Evolutionary conservation across 2,888 invertebrate genomes (phyloP).

Genomic region (Mechanitis mazaeus): DNA sequence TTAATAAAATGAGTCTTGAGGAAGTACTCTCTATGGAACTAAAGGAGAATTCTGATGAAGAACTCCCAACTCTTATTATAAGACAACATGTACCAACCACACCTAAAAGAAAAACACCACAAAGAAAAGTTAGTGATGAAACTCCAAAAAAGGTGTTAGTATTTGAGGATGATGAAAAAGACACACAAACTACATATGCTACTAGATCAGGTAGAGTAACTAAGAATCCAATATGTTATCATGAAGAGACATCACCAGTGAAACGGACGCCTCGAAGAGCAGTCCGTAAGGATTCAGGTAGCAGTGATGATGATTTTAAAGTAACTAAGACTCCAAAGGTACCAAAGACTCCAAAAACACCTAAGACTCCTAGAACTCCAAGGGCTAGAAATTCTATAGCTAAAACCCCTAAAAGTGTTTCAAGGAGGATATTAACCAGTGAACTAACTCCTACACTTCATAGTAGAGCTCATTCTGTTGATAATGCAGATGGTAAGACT

Average conservation of each 20-base stretch:
- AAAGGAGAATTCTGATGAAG: constrained; percentile 64
- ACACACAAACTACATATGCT: constrained; percentile 39
- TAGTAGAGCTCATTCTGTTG: constrained; percentile 55
- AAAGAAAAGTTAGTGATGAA: constrained; percentile 44
- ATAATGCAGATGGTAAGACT: constrained; percentile 55
- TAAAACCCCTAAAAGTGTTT: constrained; percentile 45
- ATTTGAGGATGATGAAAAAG: constrained; percentile 52
- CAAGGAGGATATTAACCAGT: constrained; percentile 51
- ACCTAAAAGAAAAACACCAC: constrained; percentile 55
- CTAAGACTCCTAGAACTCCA: constrained; percentile 42
- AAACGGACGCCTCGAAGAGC: constrained; percentile 51
- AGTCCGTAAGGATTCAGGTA: constrained; percentile 35
- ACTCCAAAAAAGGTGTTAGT: constrained; percentile 58
- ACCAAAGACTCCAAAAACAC: constrained; percentile 36
- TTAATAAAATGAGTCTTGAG: constrained; percentile 47
- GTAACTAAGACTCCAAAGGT: constrained; percentile 42
- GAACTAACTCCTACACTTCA: constrained; percentile 60
- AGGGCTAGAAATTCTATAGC: constrained; percentile 25
- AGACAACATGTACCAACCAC: constrained; percentile 51
- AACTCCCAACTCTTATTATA: constrained; percentile 63
- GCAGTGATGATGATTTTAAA: constrained; percentile 58
- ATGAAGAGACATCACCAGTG: constrained; percentile 48
- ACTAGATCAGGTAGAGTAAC: constrained; percentile 50
- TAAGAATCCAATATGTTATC: constrained; percentile 44
- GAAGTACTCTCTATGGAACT: constrained; percentile 60